phyloP scores from a whole-genome alignment of 2,888 invertebrate species.

The Leuctra nigra region DNA sequence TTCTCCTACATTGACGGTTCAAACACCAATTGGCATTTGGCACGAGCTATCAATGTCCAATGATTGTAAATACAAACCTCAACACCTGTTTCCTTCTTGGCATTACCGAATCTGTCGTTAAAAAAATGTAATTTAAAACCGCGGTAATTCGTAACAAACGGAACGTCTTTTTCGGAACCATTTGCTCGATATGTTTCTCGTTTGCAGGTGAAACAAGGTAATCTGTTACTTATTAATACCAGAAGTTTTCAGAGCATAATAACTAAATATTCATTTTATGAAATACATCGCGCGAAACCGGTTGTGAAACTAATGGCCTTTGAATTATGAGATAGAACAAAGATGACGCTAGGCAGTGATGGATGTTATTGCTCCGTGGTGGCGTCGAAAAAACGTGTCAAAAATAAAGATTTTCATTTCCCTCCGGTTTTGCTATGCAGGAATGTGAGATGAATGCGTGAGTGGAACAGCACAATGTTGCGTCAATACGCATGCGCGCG shows the following conservation, averaged over 20 bases:
- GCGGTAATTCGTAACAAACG: no score
- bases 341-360: slow-evolving; percentile 4
- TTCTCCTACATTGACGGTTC: not conserved
- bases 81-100: slow-evolving; percentile 5
- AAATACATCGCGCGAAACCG: slow-evolving; percentile 11
- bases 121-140: no score
- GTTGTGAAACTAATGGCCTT: slow-evolving; percentile 15
- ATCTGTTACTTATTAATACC: slow-evolving; percentile 7
- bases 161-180: no score
- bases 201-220: slow-evolving; percentile 12
- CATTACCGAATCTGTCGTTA: not conserved
- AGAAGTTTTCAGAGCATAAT: not conserved
- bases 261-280: slow-evolving; percentile 7
- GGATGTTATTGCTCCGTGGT: slow-evolving; percentile 5
- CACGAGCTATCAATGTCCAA: not conserved
- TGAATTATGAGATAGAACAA: slow-evolving; percentile 3
- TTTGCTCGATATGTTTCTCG: no score
- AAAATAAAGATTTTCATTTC: slow-evolving; percentile 11
- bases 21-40: not conserved
- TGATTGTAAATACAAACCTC: not conserved
- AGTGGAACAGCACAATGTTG: not conserved
- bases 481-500: no score
- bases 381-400: slow-evolving; percentile 7
- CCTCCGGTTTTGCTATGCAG: not conserved
- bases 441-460: not conserved